A percentile compares a stretch with the other conserved stretches of the same genome.
These are phyloP conservation scores for Anguilla megastoma DNA, from an alignment of 2,797 vertebrate genomes.

Conservation along the genomic window DNA sequence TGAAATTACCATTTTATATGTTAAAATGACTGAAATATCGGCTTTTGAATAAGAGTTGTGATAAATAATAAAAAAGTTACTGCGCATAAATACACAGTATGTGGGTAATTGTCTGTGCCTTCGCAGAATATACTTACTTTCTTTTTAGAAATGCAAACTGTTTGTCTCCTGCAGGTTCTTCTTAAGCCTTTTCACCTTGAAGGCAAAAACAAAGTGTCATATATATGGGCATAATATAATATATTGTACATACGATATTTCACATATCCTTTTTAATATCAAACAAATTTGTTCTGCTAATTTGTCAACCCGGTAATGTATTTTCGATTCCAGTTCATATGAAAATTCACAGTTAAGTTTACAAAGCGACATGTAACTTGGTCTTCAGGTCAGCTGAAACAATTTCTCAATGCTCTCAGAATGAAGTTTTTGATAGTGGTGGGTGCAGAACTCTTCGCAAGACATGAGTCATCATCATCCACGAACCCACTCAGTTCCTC, in stretches of 20 bases:
- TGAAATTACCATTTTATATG: background rate
- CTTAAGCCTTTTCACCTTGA: conserved; percentile 42
- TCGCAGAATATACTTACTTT: conserved; percentile 35
- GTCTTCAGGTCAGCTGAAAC: conserved; percentile 33
- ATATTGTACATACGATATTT: background rate
- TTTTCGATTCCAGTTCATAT: background rate
- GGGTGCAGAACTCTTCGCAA: conserved; percentile 60
- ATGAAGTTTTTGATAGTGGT: conserved; percentile 53
- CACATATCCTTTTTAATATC: background rate
- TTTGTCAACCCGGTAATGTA: background rate
- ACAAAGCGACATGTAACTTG: conserved; percentile 43
- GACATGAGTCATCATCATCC: conserved; percentile 84
- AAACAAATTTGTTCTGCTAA: conserved; percentile 22
- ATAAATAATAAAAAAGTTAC: background rate
- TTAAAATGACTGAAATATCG: background rate
- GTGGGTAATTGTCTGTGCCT: background rate
- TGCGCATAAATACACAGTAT: background rate
- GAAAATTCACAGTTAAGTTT: conserved; percentile 12
- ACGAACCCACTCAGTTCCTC: conserved; percentile 86
- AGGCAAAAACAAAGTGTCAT: conserved; percentile 20
- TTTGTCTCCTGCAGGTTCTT: conserved; percentile 46
- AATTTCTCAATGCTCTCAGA: conserved; percentile 58
- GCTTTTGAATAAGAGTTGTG: background rate
- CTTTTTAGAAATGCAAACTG: conserved; percentile 48
- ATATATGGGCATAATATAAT: background rate